Percentiles rank a stretch among this genome's conserved stretches.
These are phyloP conservation scores for Drosophila cracens DNA, from an alignment of 2,888 invertebrate genomes.

Conservation along the genomic window DNA sequence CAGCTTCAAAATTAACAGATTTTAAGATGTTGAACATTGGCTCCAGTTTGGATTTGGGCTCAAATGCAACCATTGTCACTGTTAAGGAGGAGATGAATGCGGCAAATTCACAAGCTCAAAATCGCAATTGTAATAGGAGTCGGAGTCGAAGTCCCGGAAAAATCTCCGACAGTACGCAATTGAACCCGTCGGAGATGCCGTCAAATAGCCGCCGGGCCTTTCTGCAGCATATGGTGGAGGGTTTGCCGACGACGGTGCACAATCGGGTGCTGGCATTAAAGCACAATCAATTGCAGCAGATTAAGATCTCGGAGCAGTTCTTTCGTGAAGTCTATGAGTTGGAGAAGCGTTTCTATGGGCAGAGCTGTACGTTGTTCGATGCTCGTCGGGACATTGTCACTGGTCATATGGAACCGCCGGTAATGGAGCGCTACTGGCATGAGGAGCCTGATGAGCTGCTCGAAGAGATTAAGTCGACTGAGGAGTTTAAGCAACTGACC, in stretches of 20 bases:
- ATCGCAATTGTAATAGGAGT: slow-evolving; percentile 4
- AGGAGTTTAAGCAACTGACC: slow-evolving; percentile 53
- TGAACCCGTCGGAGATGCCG: slow-evolving; percentile 53
- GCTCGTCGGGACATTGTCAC: slow-evolving; percentile 54
- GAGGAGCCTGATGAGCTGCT: slow-evolving; percentile 46
- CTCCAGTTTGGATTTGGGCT: slow-evolving; percentile 28
- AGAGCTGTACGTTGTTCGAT: slow-evolving; percentile 57
- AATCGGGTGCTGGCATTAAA: slow-evolving; percentile 58
- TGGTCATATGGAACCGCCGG: slow-evolving; percentile 55
- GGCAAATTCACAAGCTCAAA: not conserved
- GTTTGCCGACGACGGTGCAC: slow-evolving; percentile 42
- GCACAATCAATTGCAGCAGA: slow-evolving; percentile 59
- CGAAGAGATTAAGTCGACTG: slow-evolving; percentile 53
- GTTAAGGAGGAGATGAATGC: not conserved
- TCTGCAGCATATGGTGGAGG: slow-evolving; percentile 57
- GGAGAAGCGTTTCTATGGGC: slow-evolving; percentile 57
- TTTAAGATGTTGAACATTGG: slow-evolving; percentile 31
- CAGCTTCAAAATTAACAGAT: slow-evolving; percentile 33
- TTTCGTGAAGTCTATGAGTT: slow-evolving; percentile 60
- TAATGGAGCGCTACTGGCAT: slow-evolving; percentile 45
- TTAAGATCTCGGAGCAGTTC: slow-evolving; percentile 60
- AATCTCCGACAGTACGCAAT: slow-evolving; percentile 7
- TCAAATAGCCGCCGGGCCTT: slow-evolving; percentile 53
- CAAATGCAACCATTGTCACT: slow-evolving; percentile 27
- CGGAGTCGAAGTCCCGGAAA: slow-evolving; percentile 35